phyloP scores from a whole-genome alignment of 1,140 invertebrate species.

The Euwallacea fornicatus region DNA sequence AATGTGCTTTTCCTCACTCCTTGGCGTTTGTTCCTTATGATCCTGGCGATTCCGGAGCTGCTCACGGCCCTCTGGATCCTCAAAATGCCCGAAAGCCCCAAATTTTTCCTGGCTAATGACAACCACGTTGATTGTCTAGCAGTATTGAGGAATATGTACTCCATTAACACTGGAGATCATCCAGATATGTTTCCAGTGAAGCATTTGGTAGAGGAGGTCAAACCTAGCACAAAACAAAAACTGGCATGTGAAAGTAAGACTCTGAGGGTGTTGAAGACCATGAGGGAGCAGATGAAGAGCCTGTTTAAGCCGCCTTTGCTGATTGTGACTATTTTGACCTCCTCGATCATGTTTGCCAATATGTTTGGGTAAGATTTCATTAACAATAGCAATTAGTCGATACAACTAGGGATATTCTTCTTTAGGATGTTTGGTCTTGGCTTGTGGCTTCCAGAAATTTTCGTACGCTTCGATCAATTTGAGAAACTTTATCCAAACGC shows the following conservation, averaged over 20 bases:
- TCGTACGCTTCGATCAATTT: slow-evolving; percentile 60
- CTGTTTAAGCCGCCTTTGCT: slow-evolving; percentile 59
- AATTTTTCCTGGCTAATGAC: slow-evolving; percentile 69
- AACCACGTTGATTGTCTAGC: slow-evolving; percentile 61
- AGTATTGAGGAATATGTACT: slow-evolving; percentile 63
- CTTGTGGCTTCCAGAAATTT: slow-evolving; percentile 70
- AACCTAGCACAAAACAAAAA: slow-evolving; percentile 6
- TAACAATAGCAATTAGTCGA: slow-evolving; percentile 3
- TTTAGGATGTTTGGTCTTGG: slow-evolving; percentile 70
- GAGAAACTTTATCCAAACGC: slow-evolving; percentile 55
- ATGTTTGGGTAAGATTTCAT: slow-evolving; percentile 65
- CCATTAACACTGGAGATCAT: slow-evolving; percentile 60
- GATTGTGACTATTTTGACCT: slow-evolving; percentile 59
- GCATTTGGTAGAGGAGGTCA: slow-evolving; percentile 41
- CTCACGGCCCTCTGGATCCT: slow-evolving; percentile 58
- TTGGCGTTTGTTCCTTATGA: slow-evolving; percentile 66
- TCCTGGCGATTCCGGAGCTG: slow-evolving; percentile 61
- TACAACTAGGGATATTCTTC: slow-evolving; percentile 9
- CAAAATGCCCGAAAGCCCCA: slow-evolving; percentile 73
- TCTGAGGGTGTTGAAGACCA: slow-evolving; percentile 55
- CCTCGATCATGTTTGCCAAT: slow-evolving; percentile 64
- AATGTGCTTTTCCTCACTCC: slow-evolving; percentile 37
- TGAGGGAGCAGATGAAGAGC: slow-evolving; percentile 58
- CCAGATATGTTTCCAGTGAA: slow-evolving; percentile 55
- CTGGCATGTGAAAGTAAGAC: slow-evolving; percentile 48